These are phyloP conservation scores for Lysandra coridon DNA, from an alignment of 2,888 invertebrate genomes.

Conservation along the genomic window DNA sequence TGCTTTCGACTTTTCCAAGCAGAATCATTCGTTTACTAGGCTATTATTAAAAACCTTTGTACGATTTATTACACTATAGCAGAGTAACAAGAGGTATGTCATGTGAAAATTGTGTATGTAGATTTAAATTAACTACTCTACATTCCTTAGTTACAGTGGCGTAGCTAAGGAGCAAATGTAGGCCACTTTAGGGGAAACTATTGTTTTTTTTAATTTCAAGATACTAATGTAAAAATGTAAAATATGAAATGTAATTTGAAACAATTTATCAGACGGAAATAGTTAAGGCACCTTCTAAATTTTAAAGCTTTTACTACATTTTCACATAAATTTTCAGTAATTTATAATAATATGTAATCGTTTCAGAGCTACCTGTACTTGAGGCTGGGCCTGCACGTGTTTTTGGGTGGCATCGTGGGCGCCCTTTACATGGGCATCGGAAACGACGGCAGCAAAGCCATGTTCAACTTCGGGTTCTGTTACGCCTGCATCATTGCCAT, in stretches of 20 bases:
- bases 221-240: too few species aligned
- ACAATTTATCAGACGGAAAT: too few species aligned
- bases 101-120: neutral
- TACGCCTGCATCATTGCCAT: constrained; percentile 89
- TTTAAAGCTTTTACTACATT: too few species aligned
- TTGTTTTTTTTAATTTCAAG: neutral
- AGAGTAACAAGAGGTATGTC: neutral
- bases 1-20: too few species aligned
- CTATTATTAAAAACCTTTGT: neutral
- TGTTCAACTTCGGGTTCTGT: constrained; percentile 92
- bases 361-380: constrained; percentile 85
- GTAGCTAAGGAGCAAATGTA: neutral
- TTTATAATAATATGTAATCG: neutral
- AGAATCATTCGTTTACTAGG: too few species aligned
- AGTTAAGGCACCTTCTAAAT: too few species aligned
- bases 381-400: constrained; percentile 84
- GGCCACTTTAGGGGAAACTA: neutral
- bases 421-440: constrained; percentile 87
- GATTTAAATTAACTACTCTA: neutral
- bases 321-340: too few species aligned
- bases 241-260: too few species aligned
- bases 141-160: neutral
- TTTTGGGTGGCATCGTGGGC: constrained; percentile 85
- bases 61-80: neutral
- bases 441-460: constrained; percentile 88